phyloP scores from a whole-genome alignment of 37 sponge, comb jelly and placozoan species.

The Cliona cf. orientalis region DNA sequence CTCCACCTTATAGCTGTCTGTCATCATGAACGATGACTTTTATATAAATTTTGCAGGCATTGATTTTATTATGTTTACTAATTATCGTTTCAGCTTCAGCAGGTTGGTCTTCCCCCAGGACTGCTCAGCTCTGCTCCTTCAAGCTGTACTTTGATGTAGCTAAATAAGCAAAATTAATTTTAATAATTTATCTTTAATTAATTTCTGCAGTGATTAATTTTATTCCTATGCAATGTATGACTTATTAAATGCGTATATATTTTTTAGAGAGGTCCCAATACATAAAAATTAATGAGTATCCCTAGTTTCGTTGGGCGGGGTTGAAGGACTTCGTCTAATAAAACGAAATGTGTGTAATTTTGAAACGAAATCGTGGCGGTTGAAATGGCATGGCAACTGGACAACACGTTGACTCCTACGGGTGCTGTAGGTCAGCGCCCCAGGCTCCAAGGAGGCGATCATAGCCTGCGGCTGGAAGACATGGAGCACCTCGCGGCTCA shows the following conservation, averaged over 20 bases:
- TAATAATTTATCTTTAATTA: too few relatives aligned
- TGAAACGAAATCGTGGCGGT: neutral
- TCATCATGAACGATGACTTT: neutral
- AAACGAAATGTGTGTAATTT: neutral
- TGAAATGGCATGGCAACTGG: too few relatives aligned
- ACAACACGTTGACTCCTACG: too few relatives aligned
- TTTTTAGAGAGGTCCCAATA: too few relatives aligned
- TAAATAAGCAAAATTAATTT: neutral
- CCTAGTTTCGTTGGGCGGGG: too few relatives aligned
- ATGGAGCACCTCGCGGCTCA: too few relatives aligned
- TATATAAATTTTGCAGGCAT: neutral
- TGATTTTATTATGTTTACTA: neutral
- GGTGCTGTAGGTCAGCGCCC: too few relatives aligned
- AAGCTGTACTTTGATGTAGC: slow-evolving; percentile 27
- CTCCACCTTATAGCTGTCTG: neutral
- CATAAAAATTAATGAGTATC: too few relatives aligned
- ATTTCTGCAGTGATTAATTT: neutral
- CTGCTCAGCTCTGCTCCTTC: slow-evolving; percentile 8
- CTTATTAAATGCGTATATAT: neutral
- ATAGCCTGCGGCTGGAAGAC: too few relatives aligned
- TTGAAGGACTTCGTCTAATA: neutral
- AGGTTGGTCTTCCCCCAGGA: slow-evolving; percentile 4
- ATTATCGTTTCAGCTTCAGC: neutral
- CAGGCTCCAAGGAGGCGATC: too few relatives aligned
- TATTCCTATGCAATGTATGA: neutral